A percentile compares a stretch with the other conserved stretches of the same genome.
Evolutionary conservation across 2,888 invertebrate species (phyloP).

Genomic region (Epirrita christyi): DNA sequence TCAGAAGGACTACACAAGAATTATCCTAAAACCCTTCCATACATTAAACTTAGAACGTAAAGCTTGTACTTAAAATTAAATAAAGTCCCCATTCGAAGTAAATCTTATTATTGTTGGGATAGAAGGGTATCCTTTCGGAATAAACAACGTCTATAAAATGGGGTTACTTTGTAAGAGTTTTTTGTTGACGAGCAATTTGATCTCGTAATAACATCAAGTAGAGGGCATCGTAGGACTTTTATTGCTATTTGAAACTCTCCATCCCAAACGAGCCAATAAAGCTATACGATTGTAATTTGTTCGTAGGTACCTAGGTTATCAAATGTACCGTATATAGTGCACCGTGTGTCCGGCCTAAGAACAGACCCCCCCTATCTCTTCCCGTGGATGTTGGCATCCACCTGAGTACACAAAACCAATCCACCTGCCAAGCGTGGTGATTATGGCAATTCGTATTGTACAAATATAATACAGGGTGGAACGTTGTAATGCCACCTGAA

Average conservation of each 20-base stretch:
- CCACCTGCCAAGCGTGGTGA: no score
- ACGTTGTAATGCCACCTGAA: no score
- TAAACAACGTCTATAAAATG: constrained; percentile 60
- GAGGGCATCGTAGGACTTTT: constrained; percentile 45
- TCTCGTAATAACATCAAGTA: constrained; percentile 55
- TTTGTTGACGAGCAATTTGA: constrained; percentile 56
- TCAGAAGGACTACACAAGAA: neutral
- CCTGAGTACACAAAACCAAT: no score
- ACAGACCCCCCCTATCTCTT: no score
- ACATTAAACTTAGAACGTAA: constrained; percentile 12
- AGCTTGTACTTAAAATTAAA: constrained; percentile 40
- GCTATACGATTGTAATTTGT: no score
- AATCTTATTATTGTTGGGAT: constrained; percentile 58
- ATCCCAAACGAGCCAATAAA: constrained; percentile 18
- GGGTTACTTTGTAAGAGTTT: constrained; percentile 54
- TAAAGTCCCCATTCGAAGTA: constrained; percentile 50
- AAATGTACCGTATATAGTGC: no score
- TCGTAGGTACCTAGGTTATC: no score
- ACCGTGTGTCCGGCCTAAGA: no score
- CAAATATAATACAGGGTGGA: no score
- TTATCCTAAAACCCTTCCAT: constrained; percentile 10
- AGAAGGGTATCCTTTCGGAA: constrained; percentile 54
- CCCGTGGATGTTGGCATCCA: no score
- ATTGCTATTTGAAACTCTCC: constrained; percentile 41
- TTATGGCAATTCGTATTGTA: no score